Evolutionary conservation across 2,113 vertebrate species (phyloP).

Genomic region (Chrysemys picta): DNA sequence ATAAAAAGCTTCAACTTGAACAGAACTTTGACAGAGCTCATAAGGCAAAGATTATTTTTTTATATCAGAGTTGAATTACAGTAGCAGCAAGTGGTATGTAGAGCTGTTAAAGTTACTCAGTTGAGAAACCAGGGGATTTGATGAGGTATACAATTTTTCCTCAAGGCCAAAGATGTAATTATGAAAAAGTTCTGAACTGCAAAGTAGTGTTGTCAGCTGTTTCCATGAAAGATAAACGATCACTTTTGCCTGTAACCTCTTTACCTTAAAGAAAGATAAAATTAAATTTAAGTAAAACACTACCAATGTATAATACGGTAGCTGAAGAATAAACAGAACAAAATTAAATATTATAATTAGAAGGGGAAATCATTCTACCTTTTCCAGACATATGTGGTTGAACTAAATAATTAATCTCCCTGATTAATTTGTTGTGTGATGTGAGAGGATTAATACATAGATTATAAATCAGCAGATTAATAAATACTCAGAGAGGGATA

Average conservation of each 20-base stretch:
- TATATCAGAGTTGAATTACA: conserved; percentile 65
- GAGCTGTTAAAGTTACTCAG: conserved; percentile 30
- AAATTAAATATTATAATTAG: conserved; percentile 69
- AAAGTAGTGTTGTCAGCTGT: conserved; percentile 73
- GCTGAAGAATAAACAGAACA: conserved; percentile 44
- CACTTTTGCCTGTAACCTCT: conserved; percentile 13
- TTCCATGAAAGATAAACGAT: conserved; percentile 71
- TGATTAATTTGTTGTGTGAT: conserved; percentile 57
- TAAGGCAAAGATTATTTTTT: conserved; percentile 44
- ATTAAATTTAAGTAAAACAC: conserved; percentile 37
- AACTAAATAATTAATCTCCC: conserved; percentile 64
- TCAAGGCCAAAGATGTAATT: conserved; percentile 77
- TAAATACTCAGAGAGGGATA: neutral
- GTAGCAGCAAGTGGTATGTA: conserved; percentile 15
- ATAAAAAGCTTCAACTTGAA: conserved; percentile 30
- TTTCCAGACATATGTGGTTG: conserved; percentile 48
- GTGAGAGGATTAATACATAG: conserved; percentile 48
- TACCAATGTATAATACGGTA: conserved; percentile 5
- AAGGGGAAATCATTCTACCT: conserved; percentile 42
- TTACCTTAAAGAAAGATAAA: conserved; percentile 56
- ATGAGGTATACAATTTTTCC: conserved; percentile 68
- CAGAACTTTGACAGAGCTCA: conserved; percentile 45
- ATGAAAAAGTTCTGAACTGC: conserved; percentile 71
- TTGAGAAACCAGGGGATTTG: conserved; percentile 61
- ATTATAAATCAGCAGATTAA: conserved; percentile 51